These are phyloP conservation scores for Rhabdophis nuchalis DNA, from an alignment of 2,797 vertebrate species.

Conservation along the genomic window DNA sequence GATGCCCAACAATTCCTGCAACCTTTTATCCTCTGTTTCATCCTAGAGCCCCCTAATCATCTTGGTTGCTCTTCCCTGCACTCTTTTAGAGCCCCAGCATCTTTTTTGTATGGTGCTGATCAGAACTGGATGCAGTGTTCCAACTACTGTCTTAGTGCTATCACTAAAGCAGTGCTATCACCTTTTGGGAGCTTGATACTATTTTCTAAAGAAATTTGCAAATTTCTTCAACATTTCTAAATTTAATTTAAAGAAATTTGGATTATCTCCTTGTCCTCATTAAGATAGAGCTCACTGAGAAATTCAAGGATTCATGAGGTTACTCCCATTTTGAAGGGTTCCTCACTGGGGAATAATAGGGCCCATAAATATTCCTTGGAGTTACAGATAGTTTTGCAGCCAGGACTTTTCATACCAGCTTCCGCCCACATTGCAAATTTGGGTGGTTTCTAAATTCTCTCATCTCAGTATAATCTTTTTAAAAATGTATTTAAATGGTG, in stretches of 20 bases:
- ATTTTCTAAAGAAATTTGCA: background rate
- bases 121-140: background rate
- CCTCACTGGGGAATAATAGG: background rate
- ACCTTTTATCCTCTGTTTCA: background rate
- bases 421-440: background rate
- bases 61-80: background rate
- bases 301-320: background rate
- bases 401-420: background rate
- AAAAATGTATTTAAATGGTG: background rate
- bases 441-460: background rate
- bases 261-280: background rate
- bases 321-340: background rate
- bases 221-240: background rate
- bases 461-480: background rate
- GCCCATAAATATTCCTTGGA: background rate
- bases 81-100: background rate
- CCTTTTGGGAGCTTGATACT: background rate
- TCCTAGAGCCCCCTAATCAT: background rate
- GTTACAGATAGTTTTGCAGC: background rate
- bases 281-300: background rate
- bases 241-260: background rate
- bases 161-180: background rate
- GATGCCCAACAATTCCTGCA: background rate
- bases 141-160: too few species aligned
- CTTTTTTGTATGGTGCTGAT: background rate